Conservation (phyloP, 2,113 vertebrate genomes). For the Erythrocercus mccallii region DNA sequence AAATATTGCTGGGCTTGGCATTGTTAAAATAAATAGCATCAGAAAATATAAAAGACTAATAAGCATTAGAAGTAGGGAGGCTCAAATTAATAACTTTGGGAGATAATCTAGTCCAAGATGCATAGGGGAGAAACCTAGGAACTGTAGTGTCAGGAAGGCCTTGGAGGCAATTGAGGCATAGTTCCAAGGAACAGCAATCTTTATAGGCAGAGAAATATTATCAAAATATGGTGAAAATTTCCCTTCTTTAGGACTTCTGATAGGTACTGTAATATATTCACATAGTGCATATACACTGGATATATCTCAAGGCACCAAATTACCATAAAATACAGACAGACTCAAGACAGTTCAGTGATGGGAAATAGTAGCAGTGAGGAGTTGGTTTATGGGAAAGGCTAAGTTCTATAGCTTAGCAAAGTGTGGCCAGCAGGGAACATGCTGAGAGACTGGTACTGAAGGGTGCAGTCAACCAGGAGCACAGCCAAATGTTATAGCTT, state of each 20-base stretch:
- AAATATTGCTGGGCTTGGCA: neutral
- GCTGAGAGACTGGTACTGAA: neutral
- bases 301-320: neutral
- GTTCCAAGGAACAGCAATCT: neutral
- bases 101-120: neutral
- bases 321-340: neutral
- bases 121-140: neutral
- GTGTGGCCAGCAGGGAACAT: neutral
- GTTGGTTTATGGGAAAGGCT: neutral
- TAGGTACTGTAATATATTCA: neutral
- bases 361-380: neutral
- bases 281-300: neutral
- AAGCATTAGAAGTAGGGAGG: neutral
- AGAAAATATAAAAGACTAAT: neutral
- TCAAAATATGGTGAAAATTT: neutral
- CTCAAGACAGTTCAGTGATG: neutral
- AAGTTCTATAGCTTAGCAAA: neutral
- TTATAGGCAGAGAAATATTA: neutral
- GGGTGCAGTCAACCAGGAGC: neutral
- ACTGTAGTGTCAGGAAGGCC: neutral
- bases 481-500: neutral
- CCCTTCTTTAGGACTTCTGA: neutral
- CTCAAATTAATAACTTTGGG: neutral
- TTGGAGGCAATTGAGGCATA: neutral
- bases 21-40: neutral